phyloP scores from a whole-genome alignment of 2,888 invertebrate genomes.

The Sicus ferrugineus region DNA sequence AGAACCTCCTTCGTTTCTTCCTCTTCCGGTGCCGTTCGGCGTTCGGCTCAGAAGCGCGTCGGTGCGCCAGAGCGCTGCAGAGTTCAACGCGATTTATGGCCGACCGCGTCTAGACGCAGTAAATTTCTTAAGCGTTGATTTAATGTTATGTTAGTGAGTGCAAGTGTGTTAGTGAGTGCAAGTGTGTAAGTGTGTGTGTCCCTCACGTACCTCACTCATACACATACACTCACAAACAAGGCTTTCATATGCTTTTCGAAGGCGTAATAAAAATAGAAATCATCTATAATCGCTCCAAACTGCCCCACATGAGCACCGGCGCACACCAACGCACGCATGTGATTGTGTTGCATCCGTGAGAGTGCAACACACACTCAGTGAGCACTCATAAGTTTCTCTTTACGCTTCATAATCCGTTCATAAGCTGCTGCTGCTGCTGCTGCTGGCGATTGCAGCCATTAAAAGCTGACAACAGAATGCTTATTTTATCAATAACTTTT shows the following conservation, averaged over 20 bases:
- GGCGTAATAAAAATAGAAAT: too few relatives aligned
- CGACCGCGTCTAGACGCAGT: conserved; percentile 29
- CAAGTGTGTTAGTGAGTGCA: too few relatives aligned
- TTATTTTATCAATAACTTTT: too few relatives aligned
- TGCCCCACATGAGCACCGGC: background rate
- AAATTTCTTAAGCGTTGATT: conserved; percentile 31
- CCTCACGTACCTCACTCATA: background rate
- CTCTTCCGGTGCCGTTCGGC: too few relatives aligned
- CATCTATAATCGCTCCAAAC: background rate
- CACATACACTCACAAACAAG: too few relatives aligned
- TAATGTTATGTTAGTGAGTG: conserved; percentile 1
- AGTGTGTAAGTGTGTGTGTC: background rate
- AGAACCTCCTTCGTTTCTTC: background rate
- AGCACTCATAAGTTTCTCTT: conserved; percentile 9
- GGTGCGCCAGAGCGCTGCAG: background rate
- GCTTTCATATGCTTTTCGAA: too few relatives aligned
- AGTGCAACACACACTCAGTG: background rate
- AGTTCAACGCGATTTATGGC: conserved; percentile 15
- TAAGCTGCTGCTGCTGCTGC: background rate
- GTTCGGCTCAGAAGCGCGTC: background rate
- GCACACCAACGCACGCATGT: background rate
- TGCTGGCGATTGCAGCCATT: conserved; percentile 11
- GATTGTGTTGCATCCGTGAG: too few relatives aligned
- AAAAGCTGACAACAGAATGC: conserved; percentile 5
- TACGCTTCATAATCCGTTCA: conserved; percentile 7